Evolutionary conservation across 2,888 invertebrate genomes (phyloP).

Genomic region (Ectemnius continuus): DNA sequence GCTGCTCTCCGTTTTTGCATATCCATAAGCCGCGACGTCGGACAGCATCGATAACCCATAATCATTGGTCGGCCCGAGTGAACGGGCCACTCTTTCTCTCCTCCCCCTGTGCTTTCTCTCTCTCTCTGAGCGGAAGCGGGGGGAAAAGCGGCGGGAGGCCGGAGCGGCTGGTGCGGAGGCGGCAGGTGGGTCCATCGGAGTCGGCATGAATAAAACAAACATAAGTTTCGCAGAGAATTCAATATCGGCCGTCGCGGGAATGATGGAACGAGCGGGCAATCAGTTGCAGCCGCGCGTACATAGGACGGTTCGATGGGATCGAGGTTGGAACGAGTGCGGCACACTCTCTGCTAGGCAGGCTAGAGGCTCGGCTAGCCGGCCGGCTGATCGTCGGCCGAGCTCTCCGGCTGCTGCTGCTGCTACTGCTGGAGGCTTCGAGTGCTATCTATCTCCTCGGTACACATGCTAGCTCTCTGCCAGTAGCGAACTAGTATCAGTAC

Average conservation of each 20-base stretch:
- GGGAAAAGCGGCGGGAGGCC: neutral
- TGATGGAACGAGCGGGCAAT: constrained; percentile 50
- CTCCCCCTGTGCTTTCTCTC: too few species aligned
- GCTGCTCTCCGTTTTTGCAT: constrained; percentile 49
- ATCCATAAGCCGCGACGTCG: constrained; percentile 53
- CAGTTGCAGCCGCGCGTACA: constrained; percentile 53
- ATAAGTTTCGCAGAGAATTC: constrained; percentile 60
- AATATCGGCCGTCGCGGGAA: constrained; percentile 45
- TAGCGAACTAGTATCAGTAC: too few species aligned
- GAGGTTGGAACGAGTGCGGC: too few species aligned
- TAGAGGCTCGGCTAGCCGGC: neutral
- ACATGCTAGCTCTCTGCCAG: too few species aligned
- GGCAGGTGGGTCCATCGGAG: constrained; percentile 23
- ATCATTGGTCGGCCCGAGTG: constrained; percentile 42
- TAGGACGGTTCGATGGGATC: neutral
- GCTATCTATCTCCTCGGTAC: too few species aligned
- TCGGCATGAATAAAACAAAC: constrained; percentile 55
- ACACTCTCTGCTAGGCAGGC: neutral
- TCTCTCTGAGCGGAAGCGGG: neutral
- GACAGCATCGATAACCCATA: constrained; percentile 62
- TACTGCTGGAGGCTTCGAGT: too few species aligned
- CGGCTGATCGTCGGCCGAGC: constrained; percentile 1
- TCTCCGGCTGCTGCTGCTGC: neutral
- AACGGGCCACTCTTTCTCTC: neutral
- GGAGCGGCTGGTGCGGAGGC: neutral